phyloP scores from a whole-genome alignment of 2,797 vertebrate species.

The Periparus ater region DNA sequence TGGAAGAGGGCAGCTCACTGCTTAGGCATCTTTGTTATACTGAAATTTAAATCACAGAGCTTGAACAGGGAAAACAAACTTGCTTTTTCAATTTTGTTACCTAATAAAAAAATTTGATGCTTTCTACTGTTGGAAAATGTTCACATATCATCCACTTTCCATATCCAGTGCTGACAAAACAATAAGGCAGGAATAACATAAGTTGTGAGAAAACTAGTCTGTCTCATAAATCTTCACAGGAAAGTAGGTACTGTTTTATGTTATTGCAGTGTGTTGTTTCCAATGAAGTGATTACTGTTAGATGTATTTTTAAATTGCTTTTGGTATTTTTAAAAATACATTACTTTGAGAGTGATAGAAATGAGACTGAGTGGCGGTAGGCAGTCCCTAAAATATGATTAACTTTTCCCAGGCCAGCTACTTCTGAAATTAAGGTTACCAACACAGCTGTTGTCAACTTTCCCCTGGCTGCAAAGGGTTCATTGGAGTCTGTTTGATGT shows the following conservation, averaged over 20 bases:
- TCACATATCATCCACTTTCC: constrained; percentile 68
- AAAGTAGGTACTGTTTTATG: constrained; percentile 65
- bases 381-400: constrained; percentile 56
- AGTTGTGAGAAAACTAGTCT: constrained; percentile 42
- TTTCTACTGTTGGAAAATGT: constrained; percentile 59
- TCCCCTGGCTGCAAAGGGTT: constrained; percentile 25
- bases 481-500: not conserved
- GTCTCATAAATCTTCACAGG: constrained; percentile 62
- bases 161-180: constrained; percentile 69
- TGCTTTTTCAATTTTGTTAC: constrained; percentile 64
- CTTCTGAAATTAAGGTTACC: constrained; percentile 64
- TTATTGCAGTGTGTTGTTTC: constrained; percentile 64
- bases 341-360: constrained; percentile 52
- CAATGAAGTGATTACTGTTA: constrained; percentile 52
- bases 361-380: constrained; percentile 9
- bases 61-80: constrained; percentile 45
- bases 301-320: constrained; percentile 62
- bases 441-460: constrained; percentile 30
- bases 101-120: constrained; percentile 53
- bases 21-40: not conserved
- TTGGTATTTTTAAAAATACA: constrained; percentile 69
- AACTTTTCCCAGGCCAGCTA: constrained; percentile 55
- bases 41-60: constrained; percentile 42
- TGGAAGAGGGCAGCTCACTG: not conserved
- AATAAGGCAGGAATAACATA: constrained; percentile 54